Evolutionary conservation across 1,140 invertebrate genomes (phyloP), one percentile per base, ranked within the genome.

Genomic region (Brachionus koreanus): DNA sequence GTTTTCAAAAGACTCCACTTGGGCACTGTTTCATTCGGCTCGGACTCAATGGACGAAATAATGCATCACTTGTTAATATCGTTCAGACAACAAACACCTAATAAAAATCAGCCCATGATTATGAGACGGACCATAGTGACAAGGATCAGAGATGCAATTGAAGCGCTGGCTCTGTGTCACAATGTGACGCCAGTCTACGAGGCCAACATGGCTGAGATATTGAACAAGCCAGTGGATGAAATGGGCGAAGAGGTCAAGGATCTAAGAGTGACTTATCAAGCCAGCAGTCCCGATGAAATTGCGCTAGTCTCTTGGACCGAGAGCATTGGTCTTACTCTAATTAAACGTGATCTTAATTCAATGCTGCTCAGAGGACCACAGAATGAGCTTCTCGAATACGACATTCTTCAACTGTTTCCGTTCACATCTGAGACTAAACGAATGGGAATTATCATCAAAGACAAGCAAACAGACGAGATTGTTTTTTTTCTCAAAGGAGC

Each of bases 111-210:
- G 39, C 83, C 85, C 1, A 61, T 35, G 23, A 65, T 76, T 1
- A 49, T 75, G 25, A 88, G 91, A 83, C 87, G 91, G 82, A 92
- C 92, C 0, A 93, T 94, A 84, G 91, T 92, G 57, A 94, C 92
- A 49, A 90, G 94, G 49, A 92, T 97, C 52, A 93, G 92, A 29
- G 94, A 98, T 85, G 94, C 95, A 0, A 95, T 99, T 5, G 92
- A 95, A 85, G 96, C 97, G 0, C 88, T 99, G 12, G 96, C 97
- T 0, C 88, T 99, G 5, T 99, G 98, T 89, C 97, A 99, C 87
- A 99, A 99, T 89, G 98, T 99, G 0, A 99, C 98, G 0, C 98
- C 98, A 0, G 95, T 98, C 5, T 95, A 94, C 86, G 96, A 98
- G 85, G 87, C 88, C 42, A 84, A 84, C 29, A 49, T 65, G 23